Evolutionary conservation across 2,113 vertebrate genomes (phyloP), one percentile per base, ranked within the genome.

Genomic region (Grammomys surdaster): DNA sequence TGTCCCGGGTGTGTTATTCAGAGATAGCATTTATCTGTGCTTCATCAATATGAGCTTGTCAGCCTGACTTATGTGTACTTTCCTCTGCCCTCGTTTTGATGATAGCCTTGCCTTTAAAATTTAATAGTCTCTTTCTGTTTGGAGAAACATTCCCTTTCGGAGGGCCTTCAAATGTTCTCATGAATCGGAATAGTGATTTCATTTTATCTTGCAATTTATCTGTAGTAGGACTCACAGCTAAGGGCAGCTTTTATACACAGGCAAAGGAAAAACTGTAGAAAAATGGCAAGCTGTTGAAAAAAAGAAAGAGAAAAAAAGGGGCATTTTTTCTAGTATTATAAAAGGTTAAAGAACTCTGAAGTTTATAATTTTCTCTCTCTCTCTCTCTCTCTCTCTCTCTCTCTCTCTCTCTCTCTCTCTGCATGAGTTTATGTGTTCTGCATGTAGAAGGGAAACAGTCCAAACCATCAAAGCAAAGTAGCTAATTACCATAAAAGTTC

Each of bases 171-270:
- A 58, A 95, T 96, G 91, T 76, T 70, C 63, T 96, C 89, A 46
- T 93, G 96, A 87, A 36, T 82, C 91, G 2, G 87, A 97, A 92
- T 90, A 86, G 95, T 5, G 9, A 88, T 96, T 95, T 97, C 93
- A 87, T 95, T 95, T 96, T 97, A 88, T 96, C 94, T 98, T 76
- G 86, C 60, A 93, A 67, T 98, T 96, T 98, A 97, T 97, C 86
- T 93, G 82, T 90, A 54, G 85, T 91, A 81, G 70, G 43, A 96
- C 97, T 97, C 87, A 36, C 19, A 51, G 56, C 95, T 94, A 1
- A 85, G 88, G 90, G 90, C 63, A 33, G 93, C 97, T 72, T 88
- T 98, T 96, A 95, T 93, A 17, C 46, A 63, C 93, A 89, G 84
- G 51, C 85, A 88, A 73, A 73, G 73, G 89, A 92, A 76, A 91